Evolutionary conservation across 2,888 invertebrate genomes (phyloP), one percentile per base, ranked within the genome.

Genomic region (Conchocele bisecta): DNA sequence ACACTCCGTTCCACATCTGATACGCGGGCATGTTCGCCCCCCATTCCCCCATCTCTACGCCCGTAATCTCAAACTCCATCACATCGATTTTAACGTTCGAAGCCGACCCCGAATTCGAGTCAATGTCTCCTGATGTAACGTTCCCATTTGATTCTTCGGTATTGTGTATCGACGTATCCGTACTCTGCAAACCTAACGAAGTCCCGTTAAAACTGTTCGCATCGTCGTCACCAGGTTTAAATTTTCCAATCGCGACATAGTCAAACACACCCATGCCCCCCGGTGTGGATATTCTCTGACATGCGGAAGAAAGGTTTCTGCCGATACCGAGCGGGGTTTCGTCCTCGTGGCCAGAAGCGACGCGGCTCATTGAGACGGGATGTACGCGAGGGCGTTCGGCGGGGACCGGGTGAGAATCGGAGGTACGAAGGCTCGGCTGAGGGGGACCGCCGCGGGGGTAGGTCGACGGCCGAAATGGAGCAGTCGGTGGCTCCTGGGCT

Each of bases 21-120:
- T 37, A 33, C 28, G 56, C 61, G 57, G 42, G 51, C 72, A 66
- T 67, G 13, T 46, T 35, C n/a, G n/a, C n/a, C n/a, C n/a, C n/a
- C n/a, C n/a, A n/a, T n/a, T 63, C 59, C 24, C 73, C 68, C n/a
- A 68, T 67, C 35, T 73, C 73, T 13, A 73, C 68, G 20, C 73
- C 73, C n/a, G 73, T 73, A 29, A 73, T 73, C 51, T 73, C 73
- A 22, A 73, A 33, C 50, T 73, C 73, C 73, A 73, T 73, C 35
- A 68, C 73, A 60, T 73, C 73, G 42, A 73, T 73, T 54, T 73
- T 73, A 35, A 73, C 68, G 50, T 46, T 63, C 15, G 71, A 48
- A 13, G 67, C 54, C 6, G 63, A 44, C 7, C 35, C 37, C 9
- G 51, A 50, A 64, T 44, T 48, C 11, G 53, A 44, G 17, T 57